Base-by-base conservation (phyloP, 2,888 invertebrate species). In the Fragum sueziense region DNA sequence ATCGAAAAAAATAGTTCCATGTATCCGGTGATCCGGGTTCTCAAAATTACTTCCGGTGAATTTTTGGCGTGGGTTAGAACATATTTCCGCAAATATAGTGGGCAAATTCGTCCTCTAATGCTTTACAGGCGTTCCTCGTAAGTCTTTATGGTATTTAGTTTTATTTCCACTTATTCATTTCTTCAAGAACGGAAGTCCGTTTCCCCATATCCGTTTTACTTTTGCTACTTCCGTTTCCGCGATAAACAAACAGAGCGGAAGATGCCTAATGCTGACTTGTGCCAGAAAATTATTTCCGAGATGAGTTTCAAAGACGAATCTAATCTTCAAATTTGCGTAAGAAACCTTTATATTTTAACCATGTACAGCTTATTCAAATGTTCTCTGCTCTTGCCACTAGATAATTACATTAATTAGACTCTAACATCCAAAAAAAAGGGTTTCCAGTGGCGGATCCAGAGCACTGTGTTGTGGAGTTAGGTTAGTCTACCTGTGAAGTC, bases 221-320 rank as follows among this genome's bases (percentile, higher is more conserved):
- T n/a, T 52, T 73, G 54, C 54, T 51, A 81, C 82, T 82, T 84
- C 85, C 82, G 78, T 74, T 80, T 76, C 62, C 51, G 47, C 67
- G 65, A 73, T 77, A 72, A 77, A 77, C 77, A 77, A 76, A 73
- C 41, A 25, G 34, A 65, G 22, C 65, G 65, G 65, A 65, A 65
- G 65, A 37, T 41, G 65, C 65, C 14, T 11, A 22, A 25, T 33
- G 31, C 20, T 17, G 61, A n/a, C n/a, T n/a, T n/a, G n/a, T n/a
- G n/a, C n/a, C n/a, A n/a, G n/a, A n/a, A n/a, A n/a, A n/a, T n/a
- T n/a, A n/a, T n/a, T n/a, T n/a, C n/a, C n/a, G n/a, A n/a, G n/a
- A n/a, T n/a, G n/a, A n/a, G n/a, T n/a, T n/a, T n/a, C n/a, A n/a
- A n/a, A n/a, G n/a, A n/a, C n/a, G n/a, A n/a, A n/a, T n/a, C n/a